Base-by-base conservation (phyloP, 2,888 invertebrate genomes). In the Cataglyphis albicans region DNA sequence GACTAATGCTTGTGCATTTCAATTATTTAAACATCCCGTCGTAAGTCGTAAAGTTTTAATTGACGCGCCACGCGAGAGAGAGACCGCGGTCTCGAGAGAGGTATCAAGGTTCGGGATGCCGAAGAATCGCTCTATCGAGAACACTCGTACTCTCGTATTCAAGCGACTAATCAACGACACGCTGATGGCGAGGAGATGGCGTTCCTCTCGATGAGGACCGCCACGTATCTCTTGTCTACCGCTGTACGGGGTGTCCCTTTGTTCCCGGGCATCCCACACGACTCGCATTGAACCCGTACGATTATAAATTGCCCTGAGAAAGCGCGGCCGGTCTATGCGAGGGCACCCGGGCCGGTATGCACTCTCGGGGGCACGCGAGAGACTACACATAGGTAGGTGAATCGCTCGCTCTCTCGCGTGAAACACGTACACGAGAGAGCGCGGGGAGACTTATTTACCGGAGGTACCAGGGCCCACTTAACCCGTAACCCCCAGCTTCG, bases 401-500 rank as follows among this genome's bases (percentile, higher is more conserved):
- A 52, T 52, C 41, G 61, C 67, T n/a, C 48, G 61, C 55, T 15
- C 44, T 48, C 32, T n/a, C 61, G 81, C 59, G 82, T 52, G 82
- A 70, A 85, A 82, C 81, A 84, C 52, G 84, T 82, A 81, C 86
- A 81, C 86, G 73, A 38, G 55, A 70, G 29, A 29, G 44, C 52
- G 68, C 84, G 80, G 84, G 83, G 84, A 87, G 86, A 87, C 87
- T 86, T 88, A 87, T 88, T 91, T 90, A 86, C 88, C 86, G 85
- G 88, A 80, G 90, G 88, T 90, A 88, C 87, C 52, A 83, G 89
- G 86, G 86, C 86, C 92, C 93, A 93, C 94, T 94, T 94, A 94
- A 94, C 94, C 94, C 92, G 87, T 92, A 93, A 93, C 93, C 93
- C 91, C 88, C 86, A 91, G 89, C 91, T 92, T 91, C 92, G 92